A percentile compares a stretch with the other conserved stretches of the same genome.
phyloP scores from a whole-genome alignment of 2,888 invertebrate species.

The Pheosia gnoma region DNA sequence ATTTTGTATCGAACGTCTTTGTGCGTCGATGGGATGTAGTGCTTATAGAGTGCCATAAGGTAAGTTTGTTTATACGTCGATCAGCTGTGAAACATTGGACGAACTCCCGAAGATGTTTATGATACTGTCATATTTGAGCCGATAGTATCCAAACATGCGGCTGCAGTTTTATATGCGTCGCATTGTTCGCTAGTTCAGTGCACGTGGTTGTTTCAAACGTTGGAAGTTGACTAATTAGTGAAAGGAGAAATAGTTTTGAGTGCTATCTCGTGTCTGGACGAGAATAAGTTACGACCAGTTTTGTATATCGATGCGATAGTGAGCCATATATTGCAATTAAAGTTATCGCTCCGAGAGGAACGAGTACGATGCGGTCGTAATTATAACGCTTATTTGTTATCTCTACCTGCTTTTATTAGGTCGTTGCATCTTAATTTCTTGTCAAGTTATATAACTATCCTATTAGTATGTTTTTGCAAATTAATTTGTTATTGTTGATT shows the following conservation, averaged over 20 bases:
- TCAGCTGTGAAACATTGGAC: constrained; percentile 60
- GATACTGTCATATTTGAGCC: constrained; percentile 31
- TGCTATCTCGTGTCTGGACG: constrained; percentile 28
- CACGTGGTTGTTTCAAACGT: constrained; percentile 8
- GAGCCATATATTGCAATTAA: constrained; percentile 30
- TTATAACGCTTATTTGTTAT: constrained; percentile 19
- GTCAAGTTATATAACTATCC: neutral
- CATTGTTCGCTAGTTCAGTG: constrained; percentile 16
- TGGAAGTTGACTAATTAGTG: constrained; percentile 5
- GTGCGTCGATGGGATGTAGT: constrained; percentile 57
- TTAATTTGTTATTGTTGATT: constrained; percentile 22
- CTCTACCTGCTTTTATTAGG: constrained; percentile 6
- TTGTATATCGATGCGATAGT: constrained; percentile 16
- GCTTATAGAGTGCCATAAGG: constrained; percentile 61
- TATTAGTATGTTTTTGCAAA: constrained; percentile 1
- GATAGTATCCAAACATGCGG: constrained; percentile 22
- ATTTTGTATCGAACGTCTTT: constrained; percentile 52
- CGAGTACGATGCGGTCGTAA: constrained; percentile 10
- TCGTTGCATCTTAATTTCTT: constrained; percentile 1
- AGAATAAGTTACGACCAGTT: constrained; percentile 26
- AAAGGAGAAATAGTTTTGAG: constrained; percentile 32
- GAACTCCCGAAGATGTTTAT: constrained; percentile 34
- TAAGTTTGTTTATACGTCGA: constrained; percentile 68
- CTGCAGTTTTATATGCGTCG: constrained; percentile 21
- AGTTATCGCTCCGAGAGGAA: constrained; percentile 16